A percentile compares a stretch with the other conserved stretches of the same genome.
Conservation (phyloP, 2,113 vertebrate species). For the Nematolebias whitei region DNA sequence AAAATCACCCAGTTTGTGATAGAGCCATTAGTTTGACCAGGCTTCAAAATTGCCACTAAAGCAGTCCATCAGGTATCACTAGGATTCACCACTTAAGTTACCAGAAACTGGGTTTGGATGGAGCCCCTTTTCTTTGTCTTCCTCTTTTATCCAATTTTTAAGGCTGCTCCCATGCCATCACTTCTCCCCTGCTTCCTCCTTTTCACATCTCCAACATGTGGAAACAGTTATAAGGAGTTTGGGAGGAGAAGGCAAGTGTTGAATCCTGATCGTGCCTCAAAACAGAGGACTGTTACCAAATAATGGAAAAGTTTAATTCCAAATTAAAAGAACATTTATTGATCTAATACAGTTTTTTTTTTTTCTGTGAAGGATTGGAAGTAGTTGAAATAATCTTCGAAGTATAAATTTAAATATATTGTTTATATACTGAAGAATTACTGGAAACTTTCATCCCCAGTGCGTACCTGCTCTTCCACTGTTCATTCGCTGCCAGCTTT, state of each 20-base stretch:
- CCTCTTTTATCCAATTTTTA: slow-evolving; percentile 43
- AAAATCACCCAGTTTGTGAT: slow-evolving; percentile 52
- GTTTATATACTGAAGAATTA: slow-evolving; percentile 8
- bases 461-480: slow-evolving; percentile 23
- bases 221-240: slow-evolving; percentile 78
- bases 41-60: slow-evolving; percentile 36
- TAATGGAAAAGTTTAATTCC: slow-evolving; percentile 74
- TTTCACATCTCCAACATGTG: slow-evolving; percentile 74
- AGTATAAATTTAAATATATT: no score
- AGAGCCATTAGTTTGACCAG: slow-evolving; percentile 51
- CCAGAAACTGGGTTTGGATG: slow-evolving; percentile 37
- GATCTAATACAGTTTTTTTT: slow-evolving; percentile 68
- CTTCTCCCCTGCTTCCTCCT: slow-evolving; percentile 45
- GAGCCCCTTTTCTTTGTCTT: slow-evolving; percentile 38
- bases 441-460: slow-evolving; percentile 13
- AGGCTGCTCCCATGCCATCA: slow-evolving; percentile 23
- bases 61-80: slow-evolving; percentile 21
- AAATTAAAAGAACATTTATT: slow-evolving; percentile 72
- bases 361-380: slow-evolving; percentile 57
- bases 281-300: slow-evolving; percentile 74
- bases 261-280: slow-evolving; percentile 78
- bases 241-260: slow-evolving; percentile 78
- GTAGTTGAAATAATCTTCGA: slow-evolving; percentile 58
- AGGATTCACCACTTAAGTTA: slow-evolving; percentile 31
- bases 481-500: slow-evolving; percentile 61